Percentiles rank a stretch among this genome's conserved stretches.
Evolutionary conservation across 1,140 invertebrate genomes (phyloP).

Genomic region (Drosophila lacteicornis): DNA sequence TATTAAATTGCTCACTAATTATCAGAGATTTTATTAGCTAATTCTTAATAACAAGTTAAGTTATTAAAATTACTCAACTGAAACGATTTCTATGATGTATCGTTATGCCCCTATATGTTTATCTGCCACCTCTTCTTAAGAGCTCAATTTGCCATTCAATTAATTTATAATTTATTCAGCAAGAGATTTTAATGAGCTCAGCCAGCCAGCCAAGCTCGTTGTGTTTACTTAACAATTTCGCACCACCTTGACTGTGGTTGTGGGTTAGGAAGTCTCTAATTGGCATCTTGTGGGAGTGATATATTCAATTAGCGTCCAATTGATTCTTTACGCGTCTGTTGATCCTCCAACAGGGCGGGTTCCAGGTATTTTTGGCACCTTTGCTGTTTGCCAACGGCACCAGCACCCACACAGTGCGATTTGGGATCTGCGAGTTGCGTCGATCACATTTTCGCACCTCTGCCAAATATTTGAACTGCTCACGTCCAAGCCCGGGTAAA

Average conservation of each 20-base stretch:
- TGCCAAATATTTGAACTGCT: slow-evolving; percentile 41
- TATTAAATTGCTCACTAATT: background rate
- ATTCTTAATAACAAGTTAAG: background rate
- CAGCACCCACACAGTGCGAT: slow-evolving; percentile 33
- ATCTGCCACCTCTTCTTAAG: slow-evolving; percentile 19
- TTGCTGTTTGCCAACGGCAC: slow-evolving; percentile 31
- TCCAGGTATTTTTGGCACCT: slow-evolving; percentile 49
- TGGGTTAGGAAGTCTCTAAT: slow-evolving; percentile 23
- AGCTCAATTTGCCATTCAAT: slow-evolving; percentile 29
- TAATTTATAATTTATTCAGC: slow-evolving; percentile 27
- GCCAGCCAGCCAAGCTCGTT: background rate
- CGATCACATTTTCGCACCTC: slow-evolving; percentile 45
- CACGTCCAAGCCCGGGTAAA: slow-evolving; percentile 20
- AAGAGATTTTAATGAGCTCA: slow-evolving; percentile 25
- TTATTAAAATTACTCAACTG: slow-evolving; percentile 10
- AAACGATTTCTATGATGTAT: slow-evolving; percentile 2
- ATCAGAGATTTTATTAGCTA: background rate
- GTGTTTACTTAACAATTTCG: slow-evolving; percentile 24
- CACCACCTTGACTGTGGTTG: slow-evolving; percentile 3
- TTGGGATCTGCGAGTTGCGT: slow-evolving; percentile 15
- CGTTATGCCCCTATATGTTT: slow-evolving; percentile 13
- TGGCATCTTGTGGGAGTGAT: slow-evolving; percentile 48
- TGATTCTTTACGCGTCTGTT: slow-evolving; percentile 38
- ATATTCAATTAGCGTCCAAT: slow-evolving; percentile 47
- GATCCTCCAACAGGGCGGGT: slow-evolving; percentile 32